Percentiles rank a stretch among this genome's conserved stretches.
Conservation (phyloP, 2,113 vertebrate species). For the Scolopax mira region DNA sequence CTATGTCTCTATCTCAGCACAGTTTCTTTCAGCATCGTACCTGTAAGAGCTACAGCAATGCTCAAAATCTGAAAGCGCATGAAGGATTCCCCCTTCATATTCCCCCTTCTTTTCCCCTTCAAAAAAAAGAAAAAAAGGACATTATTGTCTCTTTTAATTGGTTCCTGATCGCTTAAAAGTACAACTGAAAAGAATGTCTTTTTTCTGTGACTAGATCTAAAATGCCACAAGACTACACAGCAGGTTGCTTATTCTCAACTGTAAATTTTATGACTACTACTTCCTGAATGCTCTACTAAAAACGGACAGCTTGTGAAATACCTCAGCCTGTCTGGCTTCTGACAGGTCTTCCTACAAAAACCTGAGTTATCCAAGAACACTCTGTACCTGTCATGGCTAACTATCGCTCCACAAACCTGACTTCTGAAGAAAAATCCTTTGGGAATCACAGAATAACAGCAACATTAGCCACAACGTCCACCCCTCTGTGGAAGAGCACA, state of each 20-base stretch:
- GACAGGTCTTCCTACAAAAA: constrained; percentile 39
- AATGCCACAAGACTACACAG: not conserved
- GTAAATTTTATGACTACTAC: not conserved
- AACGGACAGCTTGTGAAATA: constrained; percentile 46
- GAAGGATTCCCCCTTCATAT: not conserved
- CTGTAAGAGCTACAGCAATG: not conserved
- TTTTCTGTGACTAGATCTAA: not conserved
- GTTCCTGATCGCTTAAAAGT: not conserved
- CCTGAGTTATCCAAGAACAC: constrained; percentile 12
- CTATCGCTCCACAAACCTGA: not conserved
- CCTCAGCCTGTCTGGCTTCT: constrained; percentile 34
- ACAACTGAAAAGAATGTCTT: not conserved
- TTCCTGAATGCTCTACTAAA: not conserved
- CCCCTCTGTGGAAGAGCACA: not conserved
- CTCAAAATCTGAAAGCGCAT: accelerated
- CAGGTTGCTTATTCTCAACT: not conserved
- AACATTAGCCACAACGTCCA: not conserved
- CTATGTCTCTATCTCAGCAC: not conserved
- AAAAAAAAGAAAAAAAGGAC: not conserved
- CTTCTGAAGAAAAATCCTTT: not conserved
- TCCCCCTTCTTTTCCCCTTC: not conserved
- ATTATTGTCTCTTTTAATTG: not conserved
- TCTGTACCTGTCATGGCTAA: constrained; percentile 31
- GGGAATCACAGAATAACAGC: not conserved
- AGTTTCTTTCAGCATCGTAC: not conserved